Conservation (phyloP, 2,113 vertebrate species). For the Hemicordylus capensis region DNA sequence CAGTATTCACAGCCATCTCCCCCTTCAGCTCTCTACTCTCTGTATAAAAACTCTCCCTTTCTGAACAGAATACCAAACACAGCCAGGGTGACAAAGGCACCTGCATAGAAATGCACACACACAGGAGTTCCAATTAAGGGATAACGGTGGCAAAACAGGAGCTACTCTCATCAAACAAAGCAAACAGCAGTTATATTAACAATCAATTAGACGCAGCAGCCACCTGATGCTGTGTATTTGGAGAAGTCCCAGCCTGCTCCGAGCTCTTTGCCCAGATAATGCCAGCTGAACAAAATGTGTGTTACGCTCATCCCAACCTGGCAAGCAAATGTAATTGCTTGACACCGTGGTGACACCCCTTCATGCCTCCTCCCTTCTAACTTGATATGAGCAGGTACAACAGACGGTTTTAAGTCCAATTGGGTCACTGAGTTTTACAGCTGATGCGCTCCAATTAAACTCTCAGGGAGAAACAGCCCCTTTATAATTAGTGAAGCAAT, state of each 20-base stretch:
- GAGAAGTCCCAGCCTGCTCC: constrained; percentile 37
- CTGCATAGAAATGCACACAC: constrained; percentile 41
- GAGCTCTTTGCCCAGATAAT: constrained; percentile 33
- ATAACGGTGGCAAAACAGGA: constrained; percentile 41
- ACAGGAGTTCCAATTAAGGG: constrained; percentile 50
- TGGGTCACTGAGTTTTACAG: constrained; percentile 62
- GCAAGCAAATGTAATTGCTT: constrained; percentile 30
- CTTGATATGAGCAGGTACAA: constrained; percentile 61
- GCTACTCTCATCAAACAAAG: constrained; percentile 47
- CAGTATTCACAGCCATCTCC: constrained; percentile 32
- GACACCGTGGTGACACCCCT: not conserved
- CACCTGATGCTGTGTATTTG: constrained; percentile 65
- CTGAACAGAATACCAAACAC: constrained; percentile 48
- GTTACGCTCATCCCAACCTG: constrained; percentile 13
- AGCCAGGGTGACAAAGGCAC: constrained; percentile 12
- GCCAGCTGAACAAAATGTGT: constrained; percentile 37
- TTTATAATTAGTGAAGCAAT: constrained; percentile 75
- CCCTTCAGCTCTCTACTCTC: not conserved
- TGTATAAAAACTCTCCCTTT: constrained; percentile 11
- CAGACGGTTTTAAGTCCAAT: constrained; percentile 53
- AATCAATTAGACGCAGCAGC: constrained; percentile 66
- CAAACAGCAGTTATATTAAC: constrained; percentile 59
- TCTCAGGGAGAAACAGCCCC: constrained; percentile 62
- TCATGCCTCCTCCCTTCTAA: constrained; percentile 47
- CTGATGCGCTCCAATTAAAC: constrained; percentile 69